Evolutionary conservation across 2,888 invertebrate species (phyloP), one percentile per base, ranked within the genome.

Genomic region (Cantharis flavilabris): DNA sequence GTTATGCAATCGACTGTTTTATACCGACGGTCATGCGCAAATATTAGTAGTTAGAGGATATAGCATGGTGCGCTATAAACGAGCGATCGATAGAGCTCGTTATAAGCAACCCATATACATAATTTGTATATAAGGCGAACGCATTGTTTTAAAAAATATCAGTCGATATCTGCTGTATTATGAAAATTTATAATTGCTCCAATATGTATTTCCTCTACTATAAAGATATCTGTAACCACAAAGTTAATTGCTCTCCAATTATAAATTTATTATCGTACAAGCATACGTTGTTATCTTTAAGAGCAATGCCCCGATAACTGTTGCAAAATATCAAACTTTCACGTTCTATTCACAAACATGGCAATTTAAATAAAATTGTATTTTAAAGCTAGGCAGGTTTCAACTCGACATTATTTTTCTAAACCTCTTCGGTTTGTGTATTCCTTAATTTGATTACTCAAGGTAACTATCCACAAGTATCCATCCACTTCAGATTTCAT

Each of bases 201-300:
- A 14, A 23, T 65, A 65, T 65, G 16, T 20, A 62, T 72, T 72
- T 72, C 49, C 65, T 20, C 20, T 33, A 18, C 16, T 65, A 33
- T 65, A 33, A 73, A 73, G 63, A 70, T 49, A 72, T 72, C 72
- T 30, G 73, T 69, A 28, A 70, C 69, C 73, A 30, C 73, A 70
- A 14, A 69, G 49, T 70, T 69, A 73, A 73, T 73, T 73, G 73
- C 69, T 69, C 73, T 28, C 62, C 69, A 73, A 73, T 73, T 73
- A 73, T 73, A 73, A 69, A 71, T 65, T 65, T 65, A 65, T 23
- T 65, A 65, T 65, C 65, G 33, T 33, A 33, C 33, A 65, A 65
- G 23, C 65, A 65, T 65, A 23, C 65, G 65, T 65, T 65, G 65
- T 65, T 65, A 65, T 65, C 65, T 65, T 7, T 23, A 23, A 65